Base-by-base conservation (phyloP, 2,888 invertebrate genomes). In the Nomada flava region DNA sequence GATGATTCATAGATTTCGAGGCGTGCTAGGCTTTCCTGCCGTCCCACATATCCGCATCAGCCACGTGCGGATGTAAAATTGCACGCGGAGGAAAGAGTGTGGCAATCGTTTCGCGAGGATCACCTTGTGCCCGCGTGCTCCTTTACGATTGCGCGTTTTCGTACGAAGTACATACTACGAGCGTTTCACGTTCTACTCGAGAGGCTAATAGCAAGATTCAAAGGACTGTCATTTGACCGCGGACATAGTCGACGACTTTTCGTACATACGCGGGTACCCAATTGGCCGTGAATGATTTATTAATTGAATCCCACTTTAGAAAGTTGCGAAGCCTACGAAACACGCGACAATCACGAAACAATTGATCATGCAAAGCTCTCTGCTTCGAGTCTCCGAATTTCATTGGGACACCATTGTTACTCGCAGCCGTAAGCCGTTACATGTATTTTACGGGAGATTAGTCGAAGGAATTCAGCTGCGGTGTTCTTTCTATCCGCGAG, bases 1-100 rank as follows among this genome's bases (percentile, higher is more conserved):
- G 83, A 82, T 88, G 88, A 88, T 88, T 88, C 88, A 88, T 88
- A 83, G 87, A 83, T 87, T 82, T 87, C 70, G 85, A 79, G 84
- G 75, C 74, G 78, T 52, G 64, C 76, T 44, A 70, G 69, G 77
- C 79, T 82, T 86, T 82, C 86, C 84, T 80, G 63, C 67, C 86
- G 83, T 85, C 88, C 87, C 87, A 88, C 88, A 82, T 75, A 75
- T 83, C 73, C 82, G 75, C 62, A 75, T 76, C 79, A 76, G 74
- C 75, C 59, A 52, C 67, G 83, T 67, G 79, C 85, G 82, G 77
- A 83, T 85, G 81, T 78, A 83, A 86, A 86, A 82, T 88, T 86
- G 88, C 87, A 68, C 76, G 83, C 76, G 76, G 69, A 77, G 82
- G 86, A 89, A 87, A 82, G 76, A 80, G 86, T 88, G 88, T 88